These are phyloP conservation scores for Xiphorhynchus elegans DNA, from an alignment of 2,113 vertebrate genomes.

Conservation along the genomic window DNA sequence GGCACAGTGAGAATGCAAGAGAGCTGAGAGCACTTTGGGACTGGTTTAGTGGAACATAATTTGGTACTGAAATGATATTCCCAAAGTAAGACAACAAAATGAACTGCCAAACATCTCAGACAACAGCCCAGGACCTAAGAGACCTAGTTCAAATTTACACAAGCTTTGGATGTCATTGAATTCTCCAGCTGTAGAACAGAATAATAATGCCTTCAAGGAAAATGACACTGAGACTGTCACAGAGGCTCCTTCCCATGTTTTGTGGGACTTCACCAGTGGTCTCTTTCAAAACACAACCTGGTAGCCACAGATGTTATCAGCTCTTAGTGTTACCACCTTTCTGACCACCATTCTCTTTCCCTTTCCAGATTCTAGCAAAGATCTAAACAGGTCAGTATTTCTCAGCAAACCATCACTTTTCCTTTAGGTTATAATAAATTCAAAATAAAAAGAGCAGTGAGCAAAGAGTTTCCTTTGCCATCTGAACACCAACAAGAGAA, in stretches of 20 bases:
- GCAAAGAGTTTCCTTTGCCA: neutral
- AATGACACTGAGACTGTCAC: neutral
- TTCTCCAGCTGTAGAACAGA: neutral
- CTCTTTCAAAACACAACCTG: neutral
- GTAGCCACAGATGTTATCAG: neutral
- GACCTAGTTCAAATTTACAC: neutral
- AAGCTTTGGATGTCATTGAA: neutral
- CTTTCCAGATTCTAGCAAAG: neutral
- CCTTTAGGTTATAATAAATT: neutral
- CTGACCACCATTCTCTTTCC: neutral
- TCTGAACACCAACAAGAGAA: neutral
- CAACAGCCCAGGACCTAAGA: neutral
- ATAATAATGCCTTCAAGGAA: neutral
- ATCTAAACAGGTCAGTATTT: neutral
- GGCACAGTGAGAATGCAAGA: neutral
- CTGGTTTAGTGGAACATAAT: neutral
- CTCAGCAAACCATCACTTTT: neutral
- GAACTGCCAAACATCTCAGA: neutral
- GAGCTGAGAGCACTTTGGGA: neutral
- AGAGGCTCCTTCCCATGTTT: neutral
- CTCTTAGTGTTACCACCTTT: neutral
- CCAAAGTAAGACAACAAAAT: neutral
- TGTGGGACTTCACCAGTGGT: neutral
- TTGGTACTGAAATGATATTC: neutral
- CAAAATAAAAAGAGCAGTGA: neutral